Base-by-base conservation (phyloP, 2,797 vertebrate genomes). In the Tragopan temminckii region DNA sequence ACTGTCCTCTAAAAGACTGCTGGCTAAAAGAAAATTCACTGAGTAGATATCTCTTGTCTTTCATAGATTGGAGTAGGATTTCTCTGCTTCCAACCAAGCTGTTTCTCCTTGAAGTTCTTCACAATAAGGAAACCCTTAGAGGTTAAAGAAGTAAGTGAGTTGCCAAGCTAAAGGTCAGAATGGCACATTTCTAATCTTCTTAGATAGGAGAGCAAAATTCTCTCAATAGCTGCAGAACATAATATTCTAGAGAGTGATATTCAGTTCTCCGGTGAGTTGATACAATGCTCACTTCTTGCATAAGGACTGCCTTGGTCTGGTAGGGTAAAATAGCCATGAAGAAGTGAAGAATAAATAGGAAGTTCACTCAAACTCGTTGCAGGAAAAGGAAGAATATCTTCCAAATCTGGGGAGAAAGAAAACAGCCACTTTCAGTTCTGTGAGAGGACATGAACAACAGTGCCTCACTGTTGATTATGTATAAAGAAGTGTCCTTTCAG, bases 131-230 rank as follows among this genome's bases (percentile, higher is more conserved):
- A 89, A 80, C 10, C 16, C 20, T 40, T n/a, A 27, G 67, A 88
- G 12, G n/a, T 79, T 86, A 84, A 88, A 86, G 76, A 91, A 91
- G 36, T 50, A 58, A 62, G 53, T 64, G n/a, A 77, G 71, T 81
- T 83, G 59, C 82, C 64, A 94, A 80, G 69, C 33, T 86, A 76
- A 77, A 86, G 66, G 72, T 95, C 90, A 95, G 90, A 80, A 95
- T 38, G 88, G 55, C 74, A 89, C 52, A 77, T 42, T 88, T 70
- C 71, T 89, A 92, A 94, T 95, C 58, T 84, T 55, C 59, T 78
- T 84, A 89, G 64, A 90, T 20, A 80, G 85, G 61, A 93, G 85
- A 93, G 92, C 74, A 31, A 95, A 94, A 71, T 62, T 81, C 16
- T 83, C 57, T 83, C 90, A 90, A 68, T 78, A 93, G 80, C 25